phyloP scores from a whole-genome alignment of 2,113 vertebrate genomes.

The Ariopsis seemanni region DNA sequence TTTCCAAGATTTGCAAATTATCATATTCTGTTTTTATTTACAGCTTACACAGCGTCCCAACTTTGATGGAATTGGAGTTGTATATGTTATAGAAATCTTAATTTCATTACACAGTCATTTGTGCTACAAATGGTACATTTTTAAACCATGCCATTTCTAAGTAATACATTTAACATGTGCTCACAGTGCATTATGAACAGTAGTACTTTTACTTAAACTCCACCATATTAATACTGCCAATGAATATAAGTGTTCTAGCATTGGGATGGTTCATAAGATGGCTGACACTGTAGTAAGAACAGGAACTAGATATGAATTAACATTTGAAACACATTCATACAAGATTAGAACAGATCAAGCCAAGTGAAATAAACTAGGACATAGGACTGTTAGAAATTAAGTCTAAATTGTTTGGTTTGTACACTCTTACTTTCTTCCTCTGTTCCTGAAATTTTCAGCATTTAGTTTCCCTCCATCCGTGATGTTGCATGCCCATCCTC shows the following conservation, averaged over 20 bases:
- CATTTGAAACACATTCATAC: background rate
- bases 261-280: background rate
- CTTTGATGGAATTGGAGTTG: too few relatives aligned
- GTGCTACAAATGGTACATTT: background rate
- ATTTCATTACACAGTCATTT: background rate
- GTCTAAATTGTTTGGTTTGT: background rate
- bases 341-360: background rate
- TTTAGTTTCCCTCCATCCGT: conserved; percentile 49
- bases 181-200: background rate
- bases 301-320: background rate
- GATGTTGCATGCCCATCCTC: conserved; percentile 66
- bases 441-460: conserved; percentile 1
- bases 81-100: background rate
- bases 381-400: background rate
- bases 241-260: background rate
- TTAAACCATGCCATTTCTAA: background rate
- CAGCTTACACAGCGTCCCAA: too few relatives aligned
- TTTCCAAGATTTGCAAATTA: too few relatives aligned
- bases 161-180: background rate
- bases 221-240: background rate
- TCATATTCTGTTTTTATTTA: too few relatives aligned
- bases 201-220: background rate
- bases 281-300: background rate
- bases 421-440: conserved; percentile 7
- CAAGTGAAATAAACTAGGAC: background rate